Conservation (phyloP, 2,113 vertebrate genomes). For the Brachypodius melanocephalos region DNA sequence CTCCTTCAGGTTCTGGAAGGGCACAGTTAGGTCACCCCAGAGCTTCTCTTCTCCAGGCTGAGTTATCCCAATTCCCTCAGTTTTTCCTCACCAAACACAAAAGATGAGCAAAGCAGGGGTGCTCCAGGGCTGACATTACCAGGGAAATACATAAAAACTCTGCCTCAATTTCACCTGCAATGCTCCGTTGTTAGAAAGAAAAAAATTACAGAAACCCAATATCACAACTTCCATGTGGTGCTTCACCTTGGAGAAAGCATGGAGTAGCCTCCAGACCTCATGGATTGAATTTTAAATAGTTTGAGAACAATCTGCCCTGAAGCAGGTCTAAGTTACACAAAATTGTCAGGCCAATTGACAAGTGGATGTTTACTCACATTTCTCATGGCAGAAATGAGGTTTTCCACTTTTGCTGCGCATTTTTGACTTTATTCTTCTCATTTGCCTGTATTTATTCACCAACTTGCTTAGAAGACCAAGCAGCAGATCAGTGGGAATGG, state of each 20-base stretch:
- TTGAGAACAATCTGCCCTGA: background rate
- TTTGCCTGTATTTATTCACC: no score
- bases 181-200: background rate
- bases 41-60: background rate
- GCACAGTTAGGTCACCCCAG: background rate
- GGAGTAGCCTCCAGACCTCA: background rate
- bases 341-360: background rate
- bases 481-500: background rate
- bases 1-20: background rate
- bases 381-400: no score
- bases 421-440: no score
- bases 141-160: background rate
- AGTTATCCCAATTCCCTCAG: background rate
- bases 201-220: accelerated
- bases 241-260: background rate
- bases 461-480: background rate
- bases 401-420: no score
- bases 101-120: background rate
- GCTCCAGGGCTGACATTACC: accelerated
- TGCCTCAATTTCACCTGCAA: background rate
- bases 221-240: background rate
- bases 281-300: background rate
- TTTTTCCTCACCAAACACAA: background rate
- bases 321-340: background rate
- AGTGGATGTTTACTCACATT: no score